Evolutionary conservation across 2,797 vertebrate genomes (phyloP), one percentile per base, ranked within the genome.

Genomic region (Xiphophorus birchmanni): DNA sequence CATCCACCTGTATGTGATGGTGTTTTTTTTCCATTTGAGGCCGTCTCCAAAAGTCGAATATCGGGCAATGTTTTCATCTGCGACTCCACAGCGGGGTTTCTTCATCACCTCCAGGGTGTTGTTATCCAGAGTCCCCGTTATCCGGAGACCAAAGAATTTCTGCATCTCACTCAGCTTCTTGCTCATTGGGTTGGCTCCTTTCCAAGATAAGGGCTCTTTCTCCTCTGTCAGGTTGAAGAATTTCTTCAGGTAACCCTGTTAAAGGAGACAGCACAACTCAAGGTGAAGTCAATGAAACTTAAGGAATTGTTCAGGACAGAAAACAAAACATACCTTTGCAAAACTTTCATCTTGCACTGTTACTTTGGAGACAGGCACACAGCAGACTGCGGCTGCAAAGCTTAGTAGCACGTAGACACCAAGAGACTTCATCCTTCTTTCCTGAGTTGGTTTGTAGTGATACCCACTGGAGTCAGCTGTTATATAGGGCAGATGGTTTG

Each of bases 81-180:
- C n/a, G 52, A 81, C 56, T 2, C 80, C 80, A 52, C 80, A 81
- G 45, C 80, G 80, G 26, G 80, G 80, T 37, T 74, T 81, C 75
- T 81, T 81, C 80, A 81, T 81, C 45, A 65, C 6, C 18, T 77
- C 69, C 32, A 81, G 26, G 37, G 80, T 81, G 26, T 77, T n/a
- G 7, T 56, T 21, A 65, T 81, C 75, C 47, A 81, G 67, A 12
- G 23, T 77, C 5, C 75, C 80, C 9, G 75, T 77, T 7, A 81
- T 52, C 15, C 93, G 60, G 47, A 99, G 95, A 10, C 88, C 71
- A 2, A 84, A 93, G 82, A 92, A 94, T 12, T 1, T 89, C 93
- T 99, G 98, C 98, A 99, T 98, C 94, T 98, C 96, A 9, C 65
- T 91, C 80, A 99, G 93, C 88, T 96, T 98, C 88, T 78, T 80